Evolutionary conservation across 2,797 vertebrate genomes (phyloP).

Genomic region (Macropus fuliginosus): DNA sequence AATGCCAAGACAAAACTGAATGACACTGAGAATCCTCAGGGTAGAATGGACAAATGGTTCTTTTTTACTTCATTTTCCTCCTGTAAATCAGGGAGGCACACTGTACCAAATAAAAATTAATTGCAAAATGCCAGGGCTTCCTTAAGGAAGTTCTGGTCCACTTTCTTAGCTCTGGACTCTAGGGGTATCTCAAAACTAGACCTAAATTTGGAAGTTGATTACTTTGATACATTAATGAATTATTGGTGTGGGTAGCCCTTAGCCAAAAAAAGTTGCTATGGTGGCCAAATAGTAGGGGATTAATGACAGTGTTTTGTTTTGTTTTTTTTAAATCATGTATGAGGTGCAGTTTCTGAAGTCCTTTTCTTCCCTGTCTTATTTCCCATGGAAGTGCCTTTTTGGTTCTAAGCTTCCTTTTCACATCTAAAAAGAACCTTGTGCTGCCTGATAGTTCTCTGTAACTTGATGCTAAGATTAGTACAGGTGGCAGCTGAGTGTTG

Average conservation of each 20-base stretch:
- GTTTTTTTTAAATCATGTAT: neutral
- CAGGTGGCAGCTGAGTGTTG: conserved; percentile 46
- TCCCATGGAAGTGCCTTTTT: conserved; percentile 14
- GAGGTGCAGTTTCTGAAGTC: neutral
- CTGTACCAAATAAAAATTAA: conserved; percentile 24
- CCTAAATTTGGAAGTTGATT: neutral
- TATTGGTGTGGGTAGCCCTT: neutral
- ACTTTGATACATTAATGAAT: neutral
- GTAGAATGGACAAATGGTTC: conserved; percentile 11
- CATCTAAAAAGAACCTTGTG: conserved; percentile 27
- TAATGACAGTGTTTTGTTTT: conserved; percentile 17
- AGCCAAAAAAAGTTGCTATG: neutral
- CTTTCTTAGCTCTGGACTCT: conserved; percentile 32
- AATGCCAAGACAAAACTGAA: neutral
- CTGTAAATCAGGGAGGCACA: conserved; percentile 3
- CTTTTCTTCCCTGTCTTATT: neutral
- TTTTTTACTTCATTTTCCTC: neutral
- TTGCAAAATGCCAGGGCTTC: conserved; percentile 11
- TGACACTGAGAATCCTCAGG: neutral
- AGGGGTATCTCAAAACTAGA: neutral
- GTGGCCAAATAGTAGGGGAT: neutral
- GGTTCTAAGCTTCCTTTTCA: conserved; percentile 24
- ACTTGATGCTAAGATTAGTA: neutral
- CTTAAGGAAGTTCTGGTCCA: conserved; percentile 35
- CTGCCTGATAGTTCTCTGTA: neutral